Conservation (phyloP, 1,140 invertebrate genomes). For the Formica exsecta region DNA sequence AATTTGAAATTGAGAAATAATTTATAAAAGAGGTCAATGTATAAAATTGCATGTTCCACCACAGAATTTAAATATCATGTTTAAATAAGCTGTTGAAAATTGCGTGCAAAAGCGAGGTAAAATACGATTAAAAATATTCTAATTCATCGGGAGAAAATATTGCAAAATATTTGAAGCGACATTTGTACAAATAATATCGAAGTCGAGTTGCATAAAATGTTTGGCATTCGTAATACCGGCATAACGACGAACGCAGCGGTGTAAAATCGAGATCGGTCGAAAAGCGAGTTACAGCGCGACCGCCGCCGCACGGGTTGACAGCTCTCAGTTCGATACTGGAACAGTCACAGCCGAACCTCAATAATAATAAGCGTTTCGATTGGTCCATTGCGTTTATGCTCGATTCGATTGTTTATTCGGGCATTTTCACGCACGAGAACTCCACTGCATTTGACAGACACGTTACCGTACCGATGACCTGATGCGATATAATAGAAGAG, state of each 20-base stretch:
- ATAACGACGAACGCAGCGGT: not conserved
- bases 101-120: not conserved
- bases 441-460: slow-evolving; percentile 44
- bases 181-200: slow-evolving; percentile 48
- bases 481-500: not conserved
- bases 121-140: slow-evolving; percentile 47
- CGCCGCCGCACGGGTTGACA: slow-evolving; percentile 42
- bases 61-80: slow-evolving; percentile 31
- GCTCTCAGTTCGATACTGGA: slow-evolving; percentile 50
- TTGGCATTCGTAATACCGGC: slow-evolving; percentile 51
- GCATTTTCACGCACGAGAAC: slow-evolving; percentile 35
- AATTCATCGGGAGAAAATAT: slow-evolving; percentile 36
- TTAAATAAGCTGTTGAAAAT: slow-evolving; percentile 35
- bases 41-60: not conserved
- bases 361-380: slow-evolving; percentile 57
- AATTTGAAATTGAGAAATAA: slow-evolving; percentile 47
- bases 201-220: slow-evolving; percentile 35
- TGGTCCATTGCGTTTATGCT: slow-evolving; percentile 42
- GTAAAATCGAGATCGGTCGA: slow-evolving; percentile 53
- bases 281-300: slow-evolving; percentile 55
- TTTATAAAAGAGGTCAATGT: slow-evolving; percentile 18
- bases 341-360: slow-evolving; percentile 48
- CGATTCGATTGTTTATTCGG: slow-evolving; percentile 51
- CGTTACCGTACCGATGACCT: not conserved
- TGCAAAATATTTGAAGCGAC: slow-evolving; percentile 22